These are phyloP conservation scores for Apamea sordens DNA, from an alignment of 2,888 invertebrate species.

Conservation along the genomic window DNA sequence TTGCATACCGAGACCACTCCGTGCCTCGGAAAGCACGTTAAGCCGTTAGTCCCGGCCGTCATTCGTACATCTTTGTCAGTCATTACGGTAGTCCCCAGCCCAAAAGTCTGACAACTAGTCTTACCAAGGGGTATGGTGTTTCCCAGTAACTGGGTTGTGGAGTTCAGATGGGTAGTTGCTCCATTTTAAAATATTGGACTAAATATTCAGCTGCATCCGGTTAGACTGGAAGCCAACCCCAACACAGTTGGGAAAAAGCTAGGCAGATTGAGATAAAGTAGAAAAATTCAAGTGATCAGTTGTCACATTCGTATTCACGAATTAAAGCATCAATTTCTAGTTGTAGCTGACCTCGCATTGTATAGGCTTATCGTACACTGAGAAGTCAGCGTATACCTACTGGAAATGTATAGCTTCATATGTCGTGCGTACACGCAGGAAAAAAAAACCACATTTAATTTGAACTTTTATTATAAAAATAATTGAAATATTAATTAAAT, in stretches of 20 bases:
- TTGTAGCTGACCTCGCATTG: background rate
- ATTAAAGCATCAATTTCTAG: background rate
- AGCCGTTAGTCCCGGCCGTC: too few relatives aligned
- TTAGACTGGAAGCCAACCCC: background rate
- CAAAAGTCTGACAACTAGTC: too few relatives aligned
- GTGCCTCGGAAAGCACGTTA: too few relatives aligned
- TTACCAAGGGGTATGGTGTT: too few relatives aligned
- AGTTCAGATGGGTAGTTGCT: background rate
- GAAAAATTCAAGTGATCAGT: background rate
- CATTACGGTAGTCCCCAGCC: too few relatives aligned
- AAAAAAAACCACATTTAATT: slow-evolving; percentile 69
- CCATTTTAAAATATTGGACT: background rate
- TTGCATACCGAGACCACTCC: too few relatives aligned
- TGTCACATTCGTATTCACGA: background rate
- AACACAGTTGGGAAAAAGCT: background rate
- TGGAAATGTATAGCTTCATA: background rate
- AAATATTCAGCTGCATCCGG: background rate
- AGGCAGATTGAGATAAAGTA: too few relatives aligned
- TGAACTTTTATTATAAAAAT: slow-evolving; percentile 87
- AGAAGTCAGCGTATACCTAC: too few relatives aligned
- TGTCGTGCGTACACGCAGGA: background rate
- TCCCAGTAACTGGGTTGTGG: background rate
- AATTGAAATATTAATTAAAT: slow-evolving; percentile 85
- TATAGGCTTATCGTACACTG: background rate
- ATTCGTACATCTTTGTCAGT: too few relatives aligned